Base-by-base conservation (phyloP, 1,140 invertebrate genomes). In the Euura saliciscinereae region DNA sequence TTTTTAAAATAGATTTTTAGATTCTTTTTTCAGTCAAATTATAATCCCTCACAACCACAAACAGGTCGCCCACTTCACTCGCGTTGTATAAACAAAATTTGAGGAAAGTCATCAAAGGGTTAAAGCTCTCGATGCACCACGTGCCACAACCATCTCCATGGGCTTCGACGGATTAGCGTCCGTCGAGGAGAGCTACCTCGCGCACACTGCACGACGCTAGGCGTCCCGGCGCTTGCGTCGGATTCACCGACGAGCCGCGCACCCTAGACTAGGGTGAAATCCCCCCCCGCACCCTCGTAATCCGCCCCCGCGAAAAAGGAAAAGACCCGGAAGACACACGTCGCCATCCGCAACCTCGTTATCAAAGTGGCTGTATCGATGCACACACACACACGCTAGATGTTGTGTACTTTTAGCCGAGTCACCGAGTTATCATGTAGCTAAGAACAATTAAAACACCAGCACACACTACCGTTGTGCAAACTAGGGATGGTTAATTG, bases 151-250 rank as follows among this genome's bases (percentile, higher is more conserved):
- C 44, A 65, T 67, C 69, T 70, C 72, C 66, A 42, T 70, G 43
- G 28, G 65, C 43, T 64, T 46, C 65, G 69, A 71, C 69, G 65
- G 42, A 68, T 69, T 45, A 67, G 72, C 73, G 64, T 73, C 77
- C 76, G 76, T 74, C 74, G 74, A 74, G 75, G 74, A 42, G 71
- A 75, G 70, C 71, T 66, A 75, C 76, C 75, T 77, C 77, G 75
- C 66, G 69, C 73, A 70, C 68, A 77, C 76, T 79, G 75, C 71
- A 44, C 43, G 28, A 67, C 66, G 8, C 66, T 44, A 8, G 66
- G 66, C 66, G 66, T 67, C 43, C 66, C 66, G 66, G 59, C 66
- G 66, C 66, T 44, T 67, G 66, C 66, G 66, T 44, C 66, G 66
- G 42, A 5, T 11, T 10, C 8, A 8, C 51, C 51, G 51, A n/a